phyloP scores from a whole-genome alignment of 2,797 vertebrate species.

The Iguana delicatissima region DNA sequence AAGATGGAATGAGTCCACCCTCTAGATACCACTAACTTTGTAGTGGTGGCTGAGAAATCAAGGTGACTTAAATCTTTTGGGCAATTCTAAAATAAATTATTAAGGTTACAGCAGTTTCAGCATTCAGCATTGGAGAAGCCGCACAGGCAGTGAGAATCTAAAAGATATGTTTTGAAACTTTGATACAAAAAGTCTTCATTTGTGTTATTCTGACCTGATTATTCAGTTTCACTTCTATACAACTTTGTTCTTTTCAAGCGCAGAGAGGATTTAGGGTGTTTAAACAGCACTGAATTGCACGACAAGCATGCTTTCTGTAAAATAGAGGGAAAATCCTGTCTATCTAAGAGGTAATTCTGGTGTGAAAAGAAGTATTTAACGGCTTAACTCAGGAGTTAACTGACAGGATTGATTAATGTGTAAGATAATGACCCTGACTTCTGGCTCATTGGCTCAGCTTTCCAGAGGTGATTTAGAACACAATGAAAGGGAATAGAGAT shows the following conservation, averaged over 20 bases:
- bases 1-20: neutral
- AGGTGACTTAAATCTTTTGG: slow-evolving; percentile 1
- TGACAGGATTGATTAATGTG: slow-evolving; percentile 68
- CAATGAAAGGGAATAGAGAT: slow-evolving; percentile 51
- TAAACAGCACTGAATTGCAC: slow-evolving; percentile 29
- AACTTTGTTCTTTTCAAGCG: slow-evolving; percentile 18
- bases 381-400: slow-evolving; percentile 70
- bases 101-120: neutral
- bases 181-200: neutral
- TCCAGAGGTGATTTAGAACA: slow-evolving; percentile 51
- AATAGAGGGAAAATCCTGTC: slow-evolving; percentile 48
- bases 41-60: slow-evolving; percentile 20
- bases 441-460: slow-evolving; percentile 69
- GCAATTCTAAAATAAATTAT: neutral
- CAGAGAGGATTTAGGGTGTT: slow-evolving; percentile 28
- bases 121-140: neutral
- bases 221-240: neutral
- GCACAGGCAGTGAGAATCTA: neutral
- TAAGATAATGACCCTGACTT: slow-evolving; percentile 66
- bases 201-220: neutral
- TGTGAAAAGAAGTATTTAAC: slow-evolving; percentile 76
- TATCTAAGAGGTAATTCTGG: slow-evolving; percentile 63
- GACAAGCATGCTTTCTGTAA: slow-evolving; percentile 14
- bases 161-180: neutral
- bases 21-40: neutral